phyloP scores from a whole-genome alignment of 2,797 vertebrate species.

The Hephaestus fuliginosus region DNA sequence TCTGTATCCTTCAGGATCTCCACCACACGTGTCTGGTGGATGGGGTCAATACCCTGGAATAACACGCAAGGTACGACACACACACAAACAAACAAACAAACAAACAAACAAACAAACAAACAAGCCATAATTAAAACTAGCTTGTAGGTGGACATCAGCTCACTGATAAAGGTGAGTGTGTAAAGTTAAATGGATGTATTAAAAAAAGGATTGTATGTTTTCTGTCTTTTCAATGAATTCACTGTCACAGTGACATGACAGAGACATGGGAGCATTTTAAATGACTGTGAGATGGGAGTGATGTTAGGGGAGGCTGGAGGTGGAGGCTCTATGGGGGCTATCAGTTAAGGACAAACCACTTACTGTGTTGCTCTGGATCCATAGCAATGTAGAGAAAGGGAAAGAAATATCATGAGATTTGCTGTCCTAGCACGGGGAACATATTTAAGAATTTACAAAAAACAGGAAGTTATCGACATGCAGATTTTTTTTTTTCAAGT shows the following conservation, averaged over 20 bases:
- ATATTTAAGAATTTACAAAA: conserved; percentile 34
- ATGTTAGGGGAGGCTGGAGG: conserved; percentile 56
- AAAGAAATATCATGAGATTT: conserved; percentile 79
- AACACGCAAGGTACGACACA: conserved; percentile 39
- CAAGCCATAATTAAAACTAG: not conserved
- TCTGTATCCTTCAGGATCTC: conserved; percentile 96
- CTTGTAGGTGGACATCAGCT: not conserved
- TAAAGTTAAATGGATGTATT: conserved; percentile 51
- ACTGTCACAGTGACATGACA: conserved; percentile 22
- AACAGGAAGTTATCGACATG: conserved; percentile 29
- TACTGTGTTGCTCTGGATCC: conserved; percentile 89
- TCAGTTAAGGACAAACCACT: conserved; percentile 80
- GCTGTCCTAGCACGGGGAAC: conserved; percentile 28
- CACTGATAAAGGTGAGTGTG: conserved; percentile 7
- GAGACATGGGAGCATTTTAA: conserved; percentile 28
- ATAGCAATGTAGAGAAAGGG: conserved; percentile 80
- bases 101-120: conserved; percentile 25
- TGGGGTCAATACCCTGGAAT: conserved; percentile 93
- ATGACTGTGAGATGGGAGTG: conserved; percentile 69
- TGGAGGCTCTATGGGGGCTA: conserved; percentile 60
- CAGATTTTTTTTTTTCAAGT: not conserved
- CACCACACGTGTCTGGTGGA: conserved; percentile 95
- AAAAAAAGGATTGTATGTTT: conserved; percentile 32
- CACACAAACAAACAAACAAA: conserved; percentile 24
- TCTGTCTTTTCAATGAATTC: conserved; percentile 20